Percentiles rank a stretch among this genome's conserved stretches.
phyloP scores from a whole-genome alignment of 2,888 invertebrate genomes.

The Pemphredon lugubris region DNA sequence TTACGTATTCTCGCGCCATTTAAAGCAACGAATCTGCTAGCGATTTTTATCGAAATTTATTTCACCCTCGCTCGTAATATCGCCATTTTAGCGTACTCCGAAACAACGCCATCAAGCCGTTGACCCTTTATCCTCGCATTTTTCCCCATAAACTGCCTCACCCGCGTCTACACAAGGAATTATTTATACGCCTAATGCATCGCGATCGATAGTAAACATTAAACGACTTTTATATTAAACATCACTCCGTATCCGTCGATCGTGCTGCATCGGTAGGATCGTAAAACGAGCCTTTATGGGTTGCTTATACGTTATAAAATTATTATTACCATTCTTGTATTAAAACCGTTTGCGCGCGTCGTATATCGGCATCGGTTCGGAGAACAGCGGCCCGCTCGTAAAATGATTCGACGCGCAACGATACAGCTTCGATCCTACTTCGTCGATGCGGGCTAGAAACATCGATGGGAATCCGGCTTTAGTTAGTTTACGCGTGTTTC shows the following conservation, averaged over 20 bases:
- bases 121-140: too few relatives aligned
- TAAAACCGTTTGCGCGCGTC: slow-evolving; percentile 4
- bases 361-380: slow-evolving; percentile 12
- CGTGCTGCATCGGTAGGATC: slow-evolving; percentile 23
- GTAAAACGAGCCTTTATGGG: slow-evolving; percentile 33
- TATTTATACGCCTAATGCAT: slow-evolving; percentile 9
- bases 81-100: too few relatives aligned
- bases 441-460: neutral
- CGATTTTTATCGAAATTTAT: too few relatives aligned
- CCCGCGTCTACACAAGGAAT: slow-evolving; percentile 11
- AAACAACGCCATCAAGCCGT: too few relatives aligned
- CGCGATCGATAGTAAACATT: slow-evolving; percentile 22
- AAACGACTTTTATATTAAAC: slow-evolving; percentile 30
- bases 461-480: neutral
- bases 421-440: neutral
- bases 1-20: too few relatives aligned
- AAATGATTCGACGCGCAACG: slow-evolving; percentile 9
- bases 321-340: slow-evolving; percentile 37
- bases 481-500: slow-evolving; percentile 10
- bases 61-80: too few relatives aligned
- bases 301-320: slow-evolving; percentile 47
- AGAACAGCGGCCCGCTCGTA: slow-evolving; percentile 18
- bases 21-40: too few relatives aligned
- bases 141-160: too few relatives aligned
- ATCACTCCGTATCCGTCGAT: slow-evolving; percentile 30